A percentile compares a stretch with the other conserved stretches of the same genome.
Evolutionary conservation across 2,888 invertebrate species (phyloP).

Genomic region (Leptothorax acervorum): DNA sequence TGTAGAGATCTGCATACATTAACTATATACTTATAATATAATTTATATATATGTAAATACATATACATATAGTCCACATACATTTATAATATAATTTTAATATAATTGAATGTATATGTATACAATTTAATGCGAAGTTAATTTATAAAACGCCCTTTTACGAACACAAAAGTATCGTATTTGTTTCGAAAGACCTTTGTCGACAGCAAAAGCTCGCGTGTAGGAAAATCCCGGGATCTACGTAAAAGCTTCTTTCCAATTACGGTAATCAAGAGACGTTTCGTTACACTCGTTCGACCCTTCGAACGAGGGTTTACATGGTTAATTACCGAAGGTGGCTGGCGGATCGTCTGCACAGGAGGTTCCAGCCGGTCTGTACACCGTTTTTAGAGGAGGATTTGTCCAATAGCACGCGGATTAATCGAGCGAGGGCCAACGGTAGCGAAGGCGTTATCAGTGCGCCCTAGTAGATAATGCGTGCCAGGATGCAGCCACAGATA

Average conservation of each 20-base stretch:
- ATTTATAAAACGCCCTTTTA: background rate
- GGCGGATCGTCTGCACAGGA: conserved; percentile 55
- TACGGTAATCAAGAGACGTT: conserved; percentile 53
- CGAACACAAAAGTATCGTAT: background rate
- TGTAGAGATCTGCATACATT: background rate
- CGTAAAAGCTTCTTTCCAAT: conserved; percentile 46
- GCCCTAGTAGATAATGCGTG: conserved; percentile 75
- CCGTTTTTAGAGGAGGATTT: conserved; percentile 74
- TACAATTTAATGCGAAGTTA: background rate
- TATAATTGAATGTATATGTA: background rate
- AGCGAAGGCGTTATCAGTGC: conserved; percentile 72
- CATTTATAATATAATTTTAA: background rate
- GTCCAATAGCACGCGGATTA: conserved; percentile 71
- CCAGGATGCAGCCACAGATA: conserved; percentile 71
- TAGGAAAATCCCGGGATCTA: conserved; percentile 28
- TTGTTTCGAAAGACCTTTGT: background rate
- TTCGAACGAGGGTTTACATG: conserved; percentile 57
- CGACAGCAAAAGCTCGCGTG: background rate
- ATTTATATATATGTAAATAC: conserved; percentile 16
- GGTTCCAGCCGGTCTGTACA: conserved; percentile 51
- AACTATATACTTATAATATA: background rate
- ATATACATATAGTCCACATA: background rate
- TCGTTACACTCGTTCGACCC: conserved; percentile 51
- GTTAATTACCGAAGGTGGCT: conserved; percentile 72
- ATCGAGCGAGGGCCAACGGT: conserved; percentile 64